These are phyloP conservation scores for Cryptus viduatorius DNA, from an alignment of 2,888 invertebrate species.

Conservation along the genomic window DNA sequence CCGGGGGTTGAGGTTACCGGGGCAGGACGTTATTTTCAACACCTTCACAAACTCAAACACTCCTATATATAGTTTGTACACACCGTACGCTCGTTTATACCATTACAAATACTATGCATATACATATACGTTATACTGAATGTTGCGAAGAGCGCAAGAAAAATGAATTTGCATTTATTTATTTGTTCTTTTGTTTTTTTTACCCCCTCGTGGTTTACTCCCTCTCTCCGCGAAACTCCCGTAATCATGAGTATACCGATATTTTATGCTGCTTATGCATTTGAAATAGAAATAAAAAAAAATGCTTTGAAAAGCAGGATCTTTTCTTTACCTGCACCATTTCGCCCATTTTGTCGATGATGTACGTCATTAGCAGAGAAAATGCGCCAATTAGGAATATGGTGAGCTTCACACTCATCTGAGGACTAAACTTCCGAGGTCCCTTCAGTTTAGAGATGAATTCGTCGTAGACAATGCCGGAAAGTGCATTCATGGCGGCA, in stretches of 20 bases:
- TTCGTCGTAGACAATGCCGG: constrained; percentile 88
- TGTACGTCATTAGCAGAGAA: constrained; percentile 86
- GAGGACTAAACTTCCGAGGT: constrained; percentile 85
- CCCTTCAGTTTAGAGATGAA: constrained; percentile 86
- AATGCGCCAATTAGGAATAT: constrained; percentile 82
- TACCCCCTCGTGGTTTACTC: no score
- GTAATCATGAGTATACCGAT: not conserved
- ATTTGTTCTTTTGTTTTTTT: not conserved
- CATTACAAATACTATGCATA: constrained; percentile 18
- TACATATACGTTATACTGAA: not conserved
- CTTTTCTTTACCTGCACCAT: constrained; percentile 85
- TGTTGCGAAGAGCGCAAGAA: constrained; percentile 42
- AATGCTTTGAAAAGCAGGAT: not conserved
- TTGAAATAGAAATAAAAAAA: no score
- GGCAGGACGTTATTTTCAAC: constrained; percentile 62
- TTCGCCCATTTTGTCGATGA: constrained; percentile 88
- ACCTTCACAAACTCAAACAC: constrained; percentile 33
- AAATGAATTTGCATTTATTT: constrained; percentile 56
- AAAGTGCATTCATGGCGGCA: constrained; percentile 87
- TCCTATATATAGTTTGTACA: not conserved
- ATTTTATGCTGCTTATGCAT: no score
- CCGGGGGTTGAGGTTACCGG: constrained; percentile 32
- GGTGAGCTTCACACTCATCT: constrained; percentile 72
- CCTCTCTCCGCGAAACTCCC: not conserved
- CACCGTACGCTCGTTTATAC: constrained; percentile 17